Evolutionary conservation across 2,797 vertebrate species (phyloP).

Genomic region (Peromyscus aztecus): DNA sequence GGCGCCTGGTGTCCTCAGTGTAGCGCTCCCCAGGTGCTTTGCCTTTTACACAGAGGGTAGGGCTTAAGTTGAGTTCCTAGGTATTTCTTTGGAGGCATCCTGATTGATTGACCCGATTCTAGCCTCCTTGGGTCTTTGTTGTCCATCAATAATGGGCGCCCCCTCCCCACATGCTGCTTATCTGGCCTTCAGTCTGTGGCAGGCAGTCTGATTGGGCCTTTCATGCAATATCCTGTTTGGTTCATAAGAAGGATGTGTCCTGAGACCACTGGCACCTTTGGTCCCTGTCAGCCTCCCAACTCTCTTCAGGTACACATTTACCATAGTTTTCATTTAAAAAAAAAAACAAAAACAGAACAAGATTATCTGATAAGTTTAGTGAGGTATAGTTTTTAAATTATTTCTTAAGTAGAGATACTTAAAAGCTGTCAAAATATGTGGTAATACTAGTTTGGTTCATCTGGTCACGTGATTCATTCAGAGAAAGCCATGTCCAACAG

Average conservation of each 20-base stretch:
- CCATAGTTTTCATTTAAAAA: conserved; percentile 31
- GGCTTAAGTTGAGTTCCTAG: background rate
- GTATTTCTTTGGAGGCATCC: background rate
- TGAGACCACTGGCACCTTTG: background rate
- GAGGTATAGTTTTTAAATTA: background rate
- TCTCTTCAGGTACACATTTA: background rate
- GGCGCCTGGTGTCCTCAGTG: background rate
- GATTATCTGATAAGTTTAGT: conserved; percentile 4
- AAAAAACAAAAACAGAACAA: background rate
- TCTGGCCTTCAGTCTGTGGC: background rate
- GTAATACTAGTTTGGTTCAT: background rate
- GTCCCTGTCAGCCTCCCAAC: background rate
- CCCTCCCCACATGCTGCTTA: no score
- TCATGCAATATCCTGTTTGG: background rate
- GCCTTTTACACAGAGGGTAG: background rate
- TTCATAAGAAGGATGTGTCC: background rate
- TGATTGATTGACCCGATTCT: background rate
- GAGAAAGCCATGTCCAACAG: background rate
- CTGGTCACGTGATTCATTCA: conserved; percentile 19
- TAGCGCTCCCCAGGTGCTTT: background rate
- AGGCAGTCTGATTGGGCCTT: background rate
- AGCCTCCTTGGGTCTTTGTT: background rate
- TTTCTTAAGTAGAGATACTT: conserved; percentile 36
- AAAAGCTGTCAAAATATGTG: background rate
- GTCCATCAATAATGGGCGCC: background rate